These are phyloP conservation scores for Syndactyla subalaris DNA, from an alignment of 2,797 vertebrate genomes.

Conservation along the genomic window DNA sequence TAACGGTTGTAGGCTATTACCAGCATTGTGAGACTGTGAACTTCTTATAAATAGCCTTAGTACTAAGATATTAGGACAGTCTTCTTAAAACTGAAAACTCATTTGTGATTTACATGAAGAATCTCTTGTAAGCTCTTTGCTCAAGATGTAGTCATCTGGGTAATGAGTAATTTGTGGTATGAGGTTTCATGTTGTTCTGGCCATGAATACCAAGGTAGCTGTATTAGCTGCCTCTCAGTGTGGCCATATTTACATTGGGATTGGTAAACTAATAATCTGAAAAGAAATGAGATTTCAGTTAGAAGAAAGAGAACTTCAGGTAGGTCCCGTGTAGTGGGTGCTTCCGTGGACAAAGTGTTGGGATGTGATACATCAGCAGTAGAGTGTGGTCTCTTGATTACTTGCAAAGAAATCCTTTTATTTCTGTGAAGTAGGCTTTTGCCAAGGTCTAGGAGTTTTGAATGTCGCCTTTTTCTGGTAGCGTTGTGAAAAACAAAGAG, in stretches of 20 bases:
- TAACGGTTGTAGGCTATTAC: neutral
- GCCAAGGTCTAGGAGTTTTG: neutral
- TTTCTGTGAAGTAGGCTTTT: neutral
- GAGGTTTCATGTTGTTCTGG: neutral
- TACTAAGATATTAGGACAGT: neutral
- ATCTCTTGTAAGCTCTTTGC: neutral
- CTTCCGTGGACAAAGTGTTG: neutral
- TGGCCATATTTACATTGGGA: neutral
- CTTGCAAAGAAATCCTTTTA: neutral
- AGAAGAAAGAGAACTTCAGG: neutral
- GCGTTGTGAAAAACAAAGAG: neutral
- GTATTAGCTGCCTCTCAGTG: neutral
- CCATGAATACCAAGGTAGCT: neutral
- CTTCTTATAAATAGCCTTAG: neutral
- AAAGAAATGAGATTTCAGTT: neutral
- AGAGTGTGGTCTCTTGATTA: neutral
- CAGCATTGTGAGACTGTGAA: neutral
- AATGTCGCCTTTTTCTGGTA: neutral
- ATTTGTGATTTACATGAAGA: neutral
- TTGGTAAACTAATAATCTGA: neutral
- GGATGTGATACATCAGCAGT: neutral
- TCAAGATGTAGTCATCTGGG: neutral
- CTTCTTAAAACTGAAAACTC: neutral
- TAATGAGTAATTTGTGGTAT: neutral
- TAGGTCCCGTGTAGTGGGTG: rapidly evolving